Evolutionary conservation across 2,888 invertebrate genomes (phyloP).

Genomic region (Drosophila anomalata): DNA sequence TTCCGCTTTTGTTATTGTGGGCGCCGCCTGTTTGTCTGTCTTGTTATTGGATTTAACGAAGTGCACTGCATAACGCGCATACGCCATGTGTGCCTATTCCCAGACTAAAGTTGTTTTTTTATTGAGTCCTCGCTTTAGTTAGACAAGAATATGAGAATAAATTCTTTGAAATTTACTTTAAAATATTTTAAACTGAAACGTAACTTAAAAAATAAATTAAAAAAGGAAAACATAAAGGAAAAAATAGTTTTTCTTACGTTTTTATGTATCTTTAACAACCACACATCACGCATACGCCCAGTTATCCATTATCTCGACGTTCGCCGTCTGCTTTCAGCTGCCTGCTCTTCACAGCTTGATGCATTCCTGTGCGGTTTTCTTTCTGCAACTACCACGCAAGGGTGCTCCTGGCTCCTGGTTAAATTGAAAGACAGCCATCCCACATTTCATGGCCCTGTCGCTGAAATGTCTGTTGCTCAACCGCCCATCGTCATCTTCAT

Average conservation of each 20-base stretch:
- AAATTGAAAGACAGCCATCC: conserved; percentile 11
- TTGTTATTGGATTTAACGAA: conserved; percentile 51
- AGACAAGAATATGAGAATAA: background rate
- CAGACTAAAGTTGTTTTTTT: conserved; percentile 20
- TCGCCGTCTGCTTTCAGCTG: conserved; percentile 22
- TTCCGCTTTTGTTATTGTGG: conserved; percentile 23
- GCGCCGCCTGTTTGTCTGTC: conserved; percentile 15
- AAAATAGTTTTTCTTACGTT: background rate
- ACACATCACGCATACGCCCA: conserved; percentile 55
- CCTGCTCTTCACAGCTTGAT: conserved; percentile 42
- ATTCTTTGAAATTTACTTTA: background rate
- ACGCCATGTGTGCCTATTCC: conserved; percentile 39
- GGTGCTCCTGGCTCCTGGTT: conserved; percentile 22
- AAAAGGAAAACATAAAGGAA: background rate
- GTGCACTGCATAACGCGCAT: conserved; percentile 35
- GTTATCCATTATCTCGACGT: conserved; percentile 41
- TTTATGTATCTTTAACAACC: background rate
- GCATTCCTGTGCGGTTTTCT: conserved; percentile 62
- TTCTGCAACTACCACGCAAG: conserved; percentile 42
- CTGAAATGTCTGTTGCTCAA: conserved; percentile 21
- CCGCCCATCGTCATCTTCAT: conserved; percentile 22
- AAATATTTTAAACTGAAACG: background rate
- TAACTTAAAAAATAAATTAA: background rate
- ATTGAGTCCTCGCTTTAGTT: background rate
- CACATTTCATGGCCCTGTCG: background rate